Evolutionary conservation across 2,888 invertebrate genomes (phyloP).

Genomic region (Plusia festucae): DNA sequence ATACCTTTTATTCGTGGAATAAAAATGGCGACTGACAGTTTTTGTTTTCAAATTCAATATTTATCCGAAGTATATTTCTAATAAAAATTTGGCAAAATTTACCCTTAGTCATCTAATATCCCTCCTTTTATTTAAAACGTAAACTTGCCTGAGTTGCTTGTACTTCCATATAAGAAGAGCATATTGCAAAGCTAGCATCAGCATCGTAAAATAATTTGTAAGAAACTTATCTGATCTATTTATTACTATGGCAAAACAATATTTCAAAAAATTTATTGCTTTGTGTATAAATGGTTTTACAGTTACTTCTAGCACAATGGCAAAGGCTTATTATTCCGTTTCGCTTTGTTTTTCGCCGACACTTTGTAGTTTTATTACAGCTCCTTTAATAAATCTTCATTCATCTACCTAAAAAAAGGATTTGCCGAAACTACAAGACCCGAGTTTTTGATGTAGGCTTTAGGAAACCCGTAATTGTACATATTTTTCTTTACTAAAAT

Average conservation of each 20-base stretch:
- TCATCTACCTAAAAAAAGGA: neutral
- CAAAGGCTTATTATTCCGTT: constrained; percentile 13
- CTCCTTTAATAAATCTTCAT: neutral
- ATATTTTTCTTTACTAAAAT: neutral
- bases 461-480: neutral
- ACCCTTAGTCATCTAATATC: neutral
- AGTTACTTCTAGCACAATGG: constrained; percentile 31
- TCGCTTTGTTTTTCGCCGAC: constrained; percentile 29
- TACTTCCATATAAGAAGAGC: neutral
- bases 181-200: neutral
- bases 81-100: neutral
- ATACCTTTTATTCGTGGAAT: no score
- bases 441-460: no score
- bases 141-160: neutral
- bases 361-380: constrained; percentile 8
- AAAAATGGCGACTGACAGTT: no score
- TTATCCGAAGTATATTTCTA: neutral
- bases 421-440: neutral
- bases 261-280: constrained; percentile 13
- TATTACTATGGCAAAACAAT: constrained; percentile 22
- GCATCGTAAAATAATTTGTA: constrained; percentile 15
- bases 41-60: no score
- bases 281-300: constrained; percentile 31
- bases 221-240: constrained; percentile 18
- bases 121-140: neutral